Conservation (phyloP, 1,140 invertebrate genomes). For the Capitella teleta region DNA sequence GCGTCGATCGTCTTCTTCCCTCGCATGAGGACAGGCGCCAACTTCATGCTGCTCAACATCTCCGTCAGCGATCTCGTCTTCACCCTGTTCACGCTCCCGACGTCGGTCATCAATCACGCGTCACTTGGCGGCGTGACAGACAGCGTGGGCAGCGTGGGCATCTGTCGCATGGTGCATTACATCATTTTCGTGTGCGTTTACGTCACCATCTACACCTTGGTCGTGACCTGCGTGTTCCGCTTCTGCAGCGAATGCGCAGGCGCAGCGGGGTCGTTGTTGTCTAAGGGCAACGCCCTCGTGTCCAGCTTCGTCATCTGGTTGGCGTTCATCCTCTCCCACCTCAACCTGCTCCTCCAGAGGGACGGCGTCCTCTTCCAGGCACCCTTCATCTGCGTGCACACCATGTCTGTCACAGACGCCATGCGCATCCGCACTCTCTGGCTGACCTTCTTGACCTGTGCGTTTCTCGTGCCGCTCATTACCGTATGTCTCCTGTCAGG, state of each 20-base stretch:
- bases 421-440: conserved; percentile 11
- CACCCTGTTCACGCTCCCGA: background rate
- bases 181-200: conserved; percentile 11
- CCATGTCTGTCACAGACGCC: background rate
- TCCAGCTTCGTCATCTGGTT: conserved; percentile 12
- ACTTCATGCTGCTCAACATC: conserved; percentile 12
- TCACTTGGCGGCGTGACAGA: background rate
- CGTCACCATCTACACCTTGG: conserved; percentile 12
- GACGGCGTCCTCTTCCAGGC: conserved; percentile 9
- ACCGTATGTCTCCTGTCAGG: conserved; percentile 9
- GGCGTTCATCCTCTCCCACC: conserved; percentile 11
- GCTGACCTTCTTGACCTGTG: conserved; percentile 13
- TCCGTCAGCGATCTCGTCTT: conserved; percentile 9
- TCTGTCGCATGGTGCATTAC: conserved; percentile 11
- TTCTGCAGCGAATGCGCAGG: conserved; percentile 9
- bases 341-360: conserved; percentile 6
- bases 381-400: conserved; percentile 13
- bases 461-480: conserved; percentile 11
- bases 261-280: background rate
- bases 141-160: background rate
- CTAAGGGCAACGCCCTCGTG: conserved; percentile 6
- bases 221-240: conserved; percentile 13
- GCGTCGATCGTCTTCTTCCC: background rate
- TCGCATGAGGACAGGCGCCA: conserved; percentile 12
- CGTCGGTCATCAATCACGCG: conserved; percentile 8